Evolutionary conservation across 1,140 invertebrate species (phyloP).

Genomic region (Ceratosolen fusciceps): DNA sequence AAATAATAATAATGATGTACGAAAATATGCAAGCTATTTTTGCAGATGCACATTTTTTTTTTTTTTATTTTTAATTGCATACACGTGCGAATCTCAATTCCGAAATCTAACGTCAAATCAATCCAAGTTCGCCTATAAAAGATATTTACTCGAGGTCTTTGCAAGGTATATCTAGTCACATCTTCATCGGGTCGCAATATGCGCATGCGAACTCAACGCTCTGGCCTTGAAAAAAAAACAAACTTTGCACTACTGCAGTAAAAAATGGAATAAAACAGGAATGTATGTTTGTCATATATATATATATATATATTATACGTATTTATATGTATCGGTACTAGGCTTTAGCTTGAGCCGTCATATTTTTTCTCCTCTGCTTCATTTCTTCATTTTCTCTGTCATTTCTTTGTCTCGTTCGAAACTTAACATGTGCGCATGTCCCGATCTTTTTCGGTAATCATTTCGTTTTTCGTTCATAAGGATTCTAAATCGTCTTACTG

Average conservation of each 20-base stretch:
- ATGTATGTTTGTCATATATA: constrained; percentile 7
- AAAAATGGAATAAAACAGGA: not conserved
- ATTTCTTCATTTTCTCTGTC: not conserved
- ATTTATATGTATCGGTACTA: not conserved
- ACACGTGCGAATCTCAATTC: not conserved
- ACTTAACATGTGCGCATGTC: not conserved
- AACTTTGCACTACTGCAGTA: constrained; percentile 23
- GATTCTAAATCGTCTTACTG: too few species aligned
- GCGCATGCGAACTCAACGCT: constrained; percentile 22
- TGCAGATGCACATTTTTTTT: not conserved
- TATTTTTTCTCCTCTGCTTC: not conserved
- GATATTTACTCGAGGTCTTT: not conserved
- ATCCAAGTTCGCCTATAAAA: not conserved
- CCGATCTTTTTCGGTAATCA: not conserved
- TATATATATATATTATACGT: too few species aligned
- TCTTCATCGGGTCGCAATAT: not conserved
- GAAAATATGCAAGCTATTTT: too few species aligned
- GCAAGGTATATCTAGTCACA: not conserved
- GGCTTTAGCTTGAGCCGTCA: not conserved
- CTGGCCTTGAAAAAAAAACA: not conserved
- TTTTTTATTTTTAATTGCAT: not conserved
- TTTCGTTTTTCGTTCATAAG: too few species aligned
- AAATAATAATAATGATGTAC: too few species aligned
- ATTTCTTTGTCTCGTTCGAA: not conserved
- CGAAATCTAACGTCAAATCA: not conserved